Base-by-base conservation (phyloP, 2,113 vertebrate genomes). In the Phrynocephalus versicolor region DNA sequence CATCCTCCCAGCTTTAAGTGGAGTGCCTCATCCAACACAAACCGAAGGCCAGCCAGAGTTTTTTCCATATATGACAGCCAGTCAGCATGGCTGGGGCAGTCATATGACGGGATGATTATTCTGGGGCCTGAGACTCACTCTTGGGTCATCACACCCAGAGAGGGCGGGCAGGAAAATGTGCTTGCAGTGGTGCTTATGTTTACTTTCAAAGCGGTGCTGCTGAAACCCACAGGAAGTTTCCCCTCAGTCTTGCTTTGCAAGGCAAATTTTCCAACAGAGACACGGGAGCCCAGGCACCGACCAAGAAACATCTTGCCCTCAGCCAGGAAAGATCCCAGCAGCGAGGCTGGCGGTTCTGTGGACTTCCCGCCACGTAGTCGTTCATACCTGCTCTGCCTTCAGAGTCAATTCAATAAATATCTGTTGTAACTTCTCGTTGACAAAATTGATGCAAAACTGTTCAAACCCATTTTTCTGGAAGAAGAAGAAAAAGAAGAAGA, bases 391-490 rank as follows among this genome's bases (percentile, higher is more conserved):
- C 92, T 99, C 99, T 13, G 99, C 98, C 91, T 99, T 99, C 76
- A 99, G 95, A 0, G 99, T 99, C 87, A 99, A 95, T 91, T 99
- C 99, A 80, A 99, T 99, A 94, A 99, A 99, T 87, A 99, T 99
- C 95, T 99, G 99, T 94, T 99, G 99, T 23, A 99, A 94, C 88
- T 99, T 99, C 93, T 99, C 99, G 82, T 99, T 99, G 91, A 99
- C 98, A 75, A 99, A 99, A 96, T 99, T 99, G 95, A 99, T 99
- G 94, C 99, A 99, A 90, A 99, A 99, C 94, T 99, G 99, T 91
- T 99, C 99, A 83, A 99, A 99, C 84, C 99, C 99, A 87, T 99
- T 99, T 99, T 99, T 99, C 99, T 99, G 91, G 0, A 91, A 78
- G 82, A 15, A 60, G 88, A 90, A 83, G 94, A 39, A 74, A 64